These are phyloP conservation scores for Nephotettix cincticeps DNA, from an alignment of 1,140 invertebrate species.

Conservation along the genomic window DNA sequence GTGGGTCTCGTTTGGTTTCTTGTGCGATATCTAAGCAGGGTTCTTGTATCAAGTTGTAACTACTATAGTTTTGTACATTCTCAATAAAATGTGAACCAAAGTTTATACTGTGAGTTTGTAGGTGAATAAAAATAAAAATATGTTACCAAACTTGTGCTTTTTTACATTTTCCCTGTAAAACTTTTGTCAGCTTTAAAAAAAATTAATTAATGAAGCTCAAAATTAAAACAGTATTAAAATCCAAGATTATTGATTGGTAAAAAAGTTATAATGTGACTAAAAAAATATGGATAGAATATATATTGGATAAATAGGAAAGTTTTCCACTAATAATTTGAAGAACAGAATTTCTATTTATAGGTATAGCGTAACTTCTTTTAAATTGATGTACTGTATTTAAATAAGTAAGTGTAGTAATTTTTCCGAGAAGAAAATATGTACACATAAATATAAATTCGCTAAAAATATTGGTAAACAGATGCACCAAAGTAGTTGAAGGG, in stretches of 20 bases:
- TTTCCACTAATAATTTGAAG: too few relatives aligned
- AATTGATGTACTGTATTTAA: too few relatives aligned
- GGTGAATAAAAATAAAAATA: slow-evolving; percentile 15
- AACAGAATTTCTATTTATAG: too few relatives aligned
- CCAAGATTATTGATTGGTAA: not conserved
- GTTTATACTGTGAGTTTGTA: slow-evolving; percentile 27
- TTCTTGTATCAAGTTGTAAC: not conserved
- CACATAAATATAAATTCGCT: too few relatives aligned
- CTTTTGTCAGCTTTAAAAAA: too few relatives aligned
- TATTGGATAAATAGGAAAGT: too few relatives aligned
- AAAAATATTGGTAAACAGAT: too few relatives aligned
- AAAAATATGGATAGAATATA: not conserved
- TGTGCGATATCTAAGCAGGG: slow-evolving; percentile 11
- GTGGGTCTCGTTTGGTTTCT: not conserved
- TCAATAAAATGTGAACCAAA: slow-evolving; percentile 23
- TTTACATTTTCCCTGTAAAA: not conserved
- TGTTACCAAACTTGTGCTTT: slow-evolving; percentile 12
- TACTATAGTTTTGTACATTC: slow-evolving; percentile 15
- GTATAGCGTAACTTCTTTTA: too few relatives aligned
- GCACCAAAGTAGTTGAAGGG: too few relatives aligned
- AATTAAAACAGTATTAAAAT: not conserved
- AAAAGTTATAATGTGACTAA: not conserved
- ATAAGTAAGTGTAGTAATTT: too few relatives aligned
- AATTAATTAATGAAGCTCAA: not conserved
- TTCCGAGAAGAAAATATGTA: too few relatives aligned